Conservation (phyloP, 2,113 vertebrate species). For the Oenanthe oenanthe region DNA sequence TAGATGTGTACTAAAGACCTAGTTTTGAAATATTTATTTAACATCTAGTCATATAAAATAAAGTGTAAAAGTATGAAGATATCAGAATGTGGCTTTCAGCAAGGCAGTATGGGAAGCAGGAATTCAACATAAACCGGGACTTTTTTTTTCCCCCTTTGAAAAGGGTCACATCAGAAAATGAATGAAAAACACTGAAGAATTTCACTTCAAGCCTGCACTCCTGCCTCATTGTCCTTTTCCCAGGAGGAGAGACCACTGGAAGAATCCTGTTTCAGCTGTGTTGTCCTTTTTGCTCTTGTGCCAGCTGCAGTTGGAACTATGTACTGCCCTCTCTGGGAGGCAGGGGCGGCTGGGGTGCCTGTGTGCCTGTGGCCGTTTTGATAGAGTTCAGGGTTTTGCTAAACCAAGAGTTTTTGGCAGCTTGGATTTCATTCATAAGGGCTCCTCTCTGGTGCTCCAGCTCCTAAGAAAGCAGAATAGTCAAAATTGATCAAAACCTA, state of each 20-base stretch:
- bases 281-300: conserved; percentile 76
- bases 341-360: conserved; percentile 72
- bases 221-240: conserved; percentile 54
- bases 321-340: conserved; percentile 77
- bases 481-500: neutral
- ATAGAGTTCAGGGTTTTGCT: conserved; percentile 98
- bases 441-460: conserved; percentile 97
- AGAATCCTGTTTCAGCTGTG: neutral
- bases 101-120: conserved; percentile 68
- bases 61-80: conserved; percentile 70
- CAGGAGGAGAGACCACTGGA: conserved; percentile 47
- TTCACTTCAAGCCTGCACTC: conserved; percentile 64
- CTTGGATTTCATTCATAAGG: conserved; percentile 97
- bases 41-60: conserved; percentile 78
- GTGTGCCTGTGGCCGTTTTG: conserved; percentile 90
- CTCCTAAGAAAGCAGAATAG: conserved; percentile 81
- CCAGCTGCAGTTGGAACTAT: conserved; percentile 65
- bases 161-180: conserved; percentile 59
- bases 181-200: conserved; percentile 68
- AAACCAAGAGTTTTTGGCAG: conserved; percentile 99
- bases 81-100: conserved; percentile 63
- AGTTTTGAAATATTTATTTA: conserved; percentile 73
- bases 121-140: conserved; percentile 64
- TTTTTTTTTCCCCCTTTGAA: conserved; percentile 28
- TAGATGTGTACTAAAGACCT: conserved; percentile 71